These are phyloP conservation scores for Sebastes cheni DNA, from an alignment of 2,797 vertebrate genomes.

Conservation along the genomic window DNA sequence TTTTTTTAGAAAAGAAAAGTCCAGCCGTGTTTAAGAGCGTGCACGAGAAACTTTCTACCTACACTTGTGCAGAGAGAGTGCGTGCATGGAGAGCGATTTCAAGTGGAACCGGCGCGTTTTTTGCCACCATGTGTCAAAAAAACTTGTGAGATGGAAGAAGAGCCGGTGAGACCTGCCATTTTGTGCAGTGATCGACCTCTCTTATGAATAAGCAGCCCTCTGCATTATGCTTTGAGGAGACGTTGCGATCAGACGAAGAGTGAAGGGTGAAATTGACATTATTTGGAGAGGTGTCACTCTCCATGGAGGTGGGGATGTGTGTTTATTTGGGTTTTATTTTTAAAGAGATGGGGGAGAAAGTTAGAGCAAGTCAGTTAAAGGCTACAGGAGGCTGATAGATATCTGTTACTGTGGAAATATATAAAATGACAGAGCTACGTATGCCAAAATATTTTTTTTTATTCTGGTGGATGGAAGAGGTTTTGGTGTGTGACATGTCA, in stretches of 20 bases:
- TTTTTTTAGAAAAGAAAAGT: constrained; percentile 19
- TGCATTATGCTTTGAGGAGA: constrained; percentile 81
- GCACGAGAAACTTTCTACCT: constrained; percentile 70
- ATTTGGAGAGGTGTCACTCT: constrained; percentile 7
- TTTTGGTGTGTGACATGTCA: constrained; percentile 42
- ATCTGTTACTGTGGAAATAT: constrained; percentile 56
- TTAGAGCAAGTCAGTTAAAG: constrained; percentile 54
- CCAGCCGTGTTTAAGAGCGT: constrained; percentile 43
- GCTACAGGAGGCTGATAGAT: constrained; percentile 19
- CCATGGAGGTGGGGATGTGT: background rate
- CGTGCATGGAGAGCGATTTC: constrained; percentile 29
- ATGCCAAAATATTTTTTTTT: constrained; percentile 35
- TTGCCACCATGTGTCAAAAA: constrained; percentile 83
- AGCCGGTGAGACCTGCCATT: constrained; percentile 94
- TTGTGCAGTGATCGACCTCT: constrained; percentile 91
- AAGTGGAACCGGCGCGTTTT: constrained; percentile 75
- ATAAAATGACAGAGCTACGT: constrained; percentile 57
- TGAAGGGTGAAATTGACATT: constrained; percentile 20
- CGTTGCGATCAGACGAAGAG: constrained; percentile 66
- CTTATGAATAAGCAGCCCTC: constrained; percentile 79
- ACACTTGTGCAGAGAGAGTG: constrained; percentile 51
- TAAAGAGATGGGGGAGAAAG: constrained; percentile 48
- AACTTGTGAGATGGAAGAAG: constrained; percentile 87
- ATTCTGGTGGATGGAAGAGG: constrained; percentile 3
- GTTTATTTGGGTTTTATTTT: background rate